Evolutionary conservation across 2,888 invertebrate species (phyloP), one percentile per base, ranked within the genome.

Genomic region (Drosophila pseudotalamancana): DNA sequence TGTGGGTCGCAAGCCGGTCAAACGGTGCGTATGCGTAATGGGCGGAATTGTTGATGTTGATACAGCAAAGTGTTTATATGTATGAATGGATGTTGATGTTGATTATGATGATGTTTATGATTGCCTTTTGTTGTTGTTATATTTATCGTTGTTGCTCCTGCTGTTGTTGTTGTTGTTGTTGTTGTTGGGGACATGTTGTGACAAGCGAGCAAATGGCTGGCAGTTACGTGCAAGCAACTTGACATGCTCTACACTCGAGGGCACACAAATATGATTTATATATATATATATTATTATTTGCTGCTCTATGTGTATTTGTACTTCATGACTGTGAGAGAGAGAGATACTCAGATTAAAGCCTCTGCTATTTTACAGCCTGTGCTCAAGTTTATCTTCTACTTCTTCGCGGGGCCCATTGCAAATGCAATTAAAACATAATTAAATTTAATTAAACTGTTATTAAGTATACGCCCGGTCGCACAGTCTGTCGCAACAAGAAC

Each of bases 361-460:
- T 4, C 9, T 25, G 3, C 8, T n/a, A n/a, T n/a, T n/a, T n/a
- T n/a, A n/a, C 4, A 14, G 3, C 1, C 0, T 6, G 9, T 18
- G 12, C 31, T 23, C 2, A 5, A 4, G 21, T 14, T 32, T 29
- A 14, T 31, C 27, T 29, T 6, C 29, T 12, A n/a, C 16, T 35
- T 18, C n/a, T n/a, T n/a, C n/a, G 6, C 37, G 23, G 39, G 56
- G 8, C 19, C 16, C 29, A 14, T 31, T 18, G 46, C 56, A 31
- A 50, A 31, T 40, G 46, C 76, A 75, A 80, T 82, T 85, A 72
- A 76, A 76, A 70, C 48, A 71, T 73, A 83, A 86, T 83, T 83
- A 66, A 68, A 71, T 86, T 80, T 67, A 76, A 79, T 80, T 69
- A 72, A 76, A 79, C 62, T 68, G 63, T 42, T 63, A 73, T 83